Percentiles rank a stretch among this genome's conserved stretches.
These are phyloP conservation scores for Vulpes vulpes DNA, from an alignment of 2,113 vertebrate species.

Conservation along the genomic window DNA sequence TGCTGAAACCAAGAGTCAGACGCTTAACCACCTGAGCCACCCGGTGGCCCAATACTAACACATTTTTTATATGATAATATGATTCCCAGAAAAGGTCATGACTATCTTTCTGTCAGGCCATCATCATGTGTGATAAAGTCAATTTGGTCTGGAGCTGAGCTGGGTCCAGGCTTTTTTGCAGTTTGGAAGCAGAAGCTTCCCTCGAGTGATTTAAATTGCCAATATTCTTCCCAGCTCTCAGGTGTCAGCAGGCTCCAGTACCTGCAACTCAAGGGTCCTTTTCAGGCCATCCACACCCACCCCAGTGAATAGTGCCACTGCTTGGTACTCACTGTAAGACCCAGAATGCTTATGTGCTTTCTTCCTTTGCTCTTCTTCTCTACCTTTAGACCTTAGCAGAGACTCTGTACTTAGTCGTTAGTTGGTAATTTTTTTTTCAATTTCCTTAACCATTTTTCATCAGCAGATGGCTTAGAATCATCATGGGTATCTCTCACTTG, in stretches of 20 bases:
- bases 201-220: background rate
- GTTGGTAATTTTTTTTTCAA: background rate
- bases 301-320: background rate
- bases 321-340: rapidly evolving
- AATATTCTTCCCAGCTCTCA: background rate
- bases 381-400: background rate
- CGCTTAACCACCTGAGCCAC: background rate
- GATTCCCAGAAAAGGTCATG: background rate
- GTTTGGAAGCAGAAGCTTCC: background rate
- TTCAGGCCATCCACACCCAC: no score
- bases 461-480: background rate
- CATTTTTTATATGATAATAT: background rate
- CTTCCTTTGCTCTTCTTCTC: background rate
- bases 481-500: background rate
- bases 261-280: background rate
- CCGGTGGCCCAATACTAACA: background rate
- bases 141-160: background rate
- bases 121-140: background rate
- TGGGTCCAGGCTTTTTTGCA: background rate
- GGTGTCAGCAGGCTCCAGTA: no score
- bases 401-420: background rate
- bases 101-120: background rate
- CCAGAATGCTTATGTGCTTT: background rate
- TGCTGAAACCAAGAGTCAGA: background rate
- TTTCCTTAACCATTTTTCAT: background rate